These are phyloP conservation scores for Hypotaenidia philippensis DNA, from an alignment of 2,797 vertebrate genomes.

Conservation along the genomic window DNA sequence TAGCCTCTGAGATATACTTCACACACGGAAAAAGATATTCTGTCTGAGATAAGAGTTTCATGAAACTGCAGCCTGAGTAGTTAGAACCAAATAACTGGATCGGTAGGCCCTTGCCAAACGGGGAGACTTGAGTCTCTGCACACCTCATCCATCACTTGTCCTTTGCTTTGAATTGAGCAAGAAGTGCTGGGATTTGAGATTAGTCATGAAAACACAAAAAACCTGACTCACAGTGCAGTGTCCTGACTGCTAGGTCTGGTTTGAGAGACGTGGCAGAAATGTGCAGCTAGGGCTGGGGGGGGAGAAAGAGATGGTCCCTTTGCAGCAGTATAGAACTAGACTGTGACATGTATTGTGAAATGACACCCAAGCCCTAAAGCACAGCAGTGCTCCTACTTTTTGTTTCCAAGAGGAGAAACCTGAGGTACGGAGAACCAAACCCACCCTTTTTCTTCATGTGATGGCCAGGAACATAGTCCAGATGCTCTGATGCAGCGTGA, in stretches of 20 bases:
- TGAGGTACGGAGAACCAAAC: not conserved
- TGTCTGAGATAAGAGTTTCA: not conserved
- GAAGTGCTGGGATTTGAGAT: not conserved
- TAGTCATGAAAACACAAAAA: not conserved
- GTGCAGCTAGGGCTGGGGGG: not conserved
- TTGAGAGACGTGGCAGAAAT: not conserved
- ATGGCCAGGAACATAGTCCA: not conserved
- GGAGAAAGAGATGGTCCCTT: not conserved
- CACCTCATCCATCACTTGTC: not conserved
- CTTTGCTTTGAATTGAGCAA: not conserved
- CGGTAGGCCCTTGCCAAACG: not conserved
- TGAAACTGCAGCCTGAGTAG: no score
- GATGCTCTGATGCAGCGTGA: not conserved
- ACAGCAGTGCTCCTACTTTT: not conserved
- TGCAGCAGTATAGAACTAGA: not conserved
- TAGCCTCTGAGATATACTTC: not conserved
- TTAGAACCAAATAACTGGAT: not conserved
- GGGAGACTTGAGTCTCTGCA: not conserved
- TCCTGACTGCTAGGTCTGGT: not conserved
- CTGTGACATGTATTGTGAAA: not conserved
- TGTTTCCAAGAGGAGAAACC: not conserved
- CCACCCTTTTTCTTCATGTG: not conserved
- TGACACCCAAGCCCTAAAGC: not conserved
- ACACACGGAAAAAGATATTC: not conserved
- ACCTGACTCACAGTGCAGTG: not conserved